Conservation (phyloP, 2,888 invertebrate species). For the Cheilosia impressa region DNA sequence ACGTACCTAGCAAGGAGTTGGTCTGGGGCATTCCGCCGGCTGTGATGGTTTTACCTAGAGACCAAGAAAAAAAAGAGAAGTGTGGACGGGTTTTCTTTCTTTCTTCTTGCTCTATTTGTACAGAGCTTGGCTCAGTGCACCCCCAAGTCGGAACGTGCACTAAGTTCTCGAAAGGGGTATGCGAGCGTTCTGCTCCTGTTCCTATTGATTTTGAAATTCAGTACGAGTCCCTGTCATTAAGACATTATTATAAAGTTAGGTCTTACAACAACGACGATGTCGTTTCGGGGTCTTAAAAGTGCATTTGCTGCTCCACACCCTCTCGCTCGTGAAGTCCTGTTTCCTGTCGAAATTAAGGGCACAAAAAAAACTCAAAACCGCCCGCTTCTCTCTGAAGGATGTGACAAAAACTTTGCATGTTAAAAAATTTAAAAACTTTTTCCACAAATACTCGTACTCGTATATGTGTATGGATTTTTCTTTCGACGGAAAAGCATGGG, state of each 20-base stretch:
- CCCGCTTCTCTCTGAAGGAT: slow-evolving; percentile 45
- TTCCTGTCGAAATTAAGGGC: slow-evolving; percentile 52
- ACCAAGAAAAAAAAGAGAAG: slow-evolving; percentile 3
- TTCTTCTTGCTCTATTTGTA: slow-evolving; percentile 42
- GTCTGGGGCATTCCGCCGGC: slow-evolving; percentile 41
- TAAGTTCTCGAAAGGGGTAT: slow-evolving; percentile 19
- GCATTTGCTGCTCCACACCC: slow-evolving; percentile 49
- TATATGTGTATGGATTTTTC: slow-evolving; percentile 12
- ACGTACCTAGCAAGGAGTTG: slow-evolving; percentile 49
- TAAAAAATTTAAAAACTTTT: slow-evolving; percentile 72
- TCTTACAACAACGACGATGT: slow-evolving; percentile 69
- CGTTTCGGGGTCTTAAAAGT: slow-evolving; percentile 70
- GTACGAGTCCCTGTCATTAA: slow-evolving; percentile 72
- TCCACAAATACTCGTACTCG: slow-evolving; percentile 5
- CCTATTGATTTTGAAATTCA: slow-evolving; percentile 74
- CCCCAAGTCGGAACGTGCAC: slow-evolving; percentile 47
- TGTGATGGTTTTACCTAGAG: slow-evolving; percentile 53
- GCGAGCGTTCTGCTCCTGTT: slow-evolving; percentile 43
- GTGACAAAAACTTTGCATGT: slow-evolving; percentile 75
- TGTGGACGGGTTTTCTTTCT: slow-evolving; percentile 17
- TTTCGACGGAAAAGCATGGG: slow-evolving; percentile 54
- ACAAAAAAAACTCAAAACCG: slow-evolving; percentile 12
- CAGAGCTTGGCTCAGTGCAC: slow-evolving; percentile 42
- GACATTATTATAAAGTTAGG: slow-evolving; percentile 75
- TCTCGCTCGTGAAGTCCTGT: slow-evolving; percentile 29